phyloP scores from a whole-genome alignment of 2,113 vertebrate species.

The Daphoenositta chrysoptera region DNA sequence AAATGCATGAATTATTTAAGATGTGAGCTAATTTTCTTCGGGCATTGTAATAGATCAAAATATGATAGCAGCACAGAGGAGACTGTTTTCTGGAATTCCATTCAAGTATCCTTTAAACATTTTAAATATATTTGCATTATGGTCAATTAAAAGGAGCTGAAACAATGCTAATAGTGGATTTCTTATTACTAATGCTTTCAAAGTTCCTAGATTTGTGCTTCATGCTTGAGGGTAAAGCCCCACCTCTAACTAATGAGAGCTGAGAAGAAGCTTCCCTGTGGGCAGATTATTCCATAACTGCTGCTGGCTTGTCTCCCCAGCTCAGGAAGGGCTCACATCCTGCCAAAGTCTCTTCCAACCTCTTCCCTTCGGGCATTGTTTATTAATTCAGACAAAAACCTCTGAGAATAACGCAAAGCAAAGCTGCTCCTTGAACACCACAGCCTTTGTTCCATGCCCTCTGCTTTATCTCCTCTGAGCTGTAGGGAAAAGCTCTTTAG shows the following conservation, averaged over 20 bases:
- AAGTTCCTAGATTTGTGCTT: conserved; percentile 33
- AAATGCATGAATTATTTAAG: conserved; percentile 53
- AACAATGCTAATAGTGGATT: conserved; percentile 50
- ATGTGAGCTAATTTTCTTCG: background rate
- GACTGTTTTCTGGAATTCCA: background rate
- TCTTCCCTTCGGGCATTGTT: conserved; percentile 10
- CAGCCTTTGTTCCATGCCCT: background rate
- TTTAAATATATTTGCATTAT: conserved; percentile 25
- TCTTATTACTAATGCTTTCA: conserved; percentile 41
- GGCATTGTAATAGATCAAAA: background rate
- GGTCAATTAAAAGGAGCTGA: conserved; percentile 32
- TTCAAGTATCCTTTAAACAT: conserved; percentile 1
- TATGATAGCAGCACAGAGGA: background rate
- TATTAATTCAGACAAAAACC: conserved; percentile 55
- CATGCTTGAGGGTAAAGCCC: conserved; percentile 27
- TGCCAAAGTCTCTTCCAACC: conserved; percentile 26
- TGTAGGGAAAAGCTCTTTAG: background rate
- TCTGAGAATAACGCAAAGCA: background rate
- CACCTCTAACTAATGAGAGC: conserved; percentile 38
- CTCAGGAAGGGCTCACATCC: conserved; percentile 18
- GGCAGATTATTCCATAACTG: conserved; percentile 38
- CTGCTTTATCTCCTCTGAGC: background rate
- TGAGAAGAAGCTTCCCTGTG: conserved; percentile 22
- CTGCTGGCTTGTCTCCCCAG: conserved; percentile 11
- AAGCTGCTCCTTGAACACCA: conserved; percentile 4